Conservation (phyloP, 2,888 invertebrate species). For the Mythimna lalbum region DNA sequence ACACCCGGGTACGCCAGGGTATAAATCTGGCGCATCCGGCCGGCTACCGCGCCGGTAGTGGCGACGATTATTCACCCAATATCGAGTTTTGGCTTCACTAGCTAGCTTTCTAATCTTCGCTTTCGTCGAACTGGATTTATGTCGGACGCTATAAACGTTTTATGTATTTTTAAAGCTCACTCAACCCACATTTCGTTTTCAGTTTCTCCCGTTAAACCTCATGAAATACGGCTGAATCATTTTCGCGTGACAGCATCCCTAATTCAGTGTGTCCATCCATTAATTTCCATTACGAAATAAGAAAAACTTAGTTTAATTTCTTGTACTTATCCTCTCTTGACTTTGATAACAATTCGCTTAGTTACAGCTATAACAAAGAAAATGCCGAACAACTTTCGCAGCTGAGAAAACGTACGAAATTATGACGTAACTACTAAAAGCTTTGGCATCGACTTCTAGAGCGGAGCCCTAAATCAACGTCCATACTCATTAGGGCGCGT, state of each 20-base stretch:
- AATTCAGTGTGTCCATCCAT: slow-evolving; percentile 55
- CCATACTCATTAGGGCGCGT: slow-evolving; percentile 74
- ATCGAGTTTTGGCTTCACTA: slow-evolving; percentile 90
- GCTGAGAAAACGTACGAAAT: slow-evolving; percentile 67
- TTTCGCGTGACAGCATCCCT: slow-evolving; percentile 45
- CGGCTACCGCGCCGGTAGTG: slow-evolving; percentile 89
- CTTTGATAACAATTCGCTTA: slow-evolving; percentile 57
- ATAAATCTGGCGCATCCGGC: slow-evolving; percentile 90
- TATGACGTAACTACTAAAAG: slow-evolving; percentile 78
- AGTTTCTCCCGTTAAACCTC: slow-evolving; percentile 19
- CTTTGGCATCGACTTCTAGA: slow-evolving; percentile 68
- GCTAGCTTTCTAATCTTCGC: slow-evolving; percentile 88
- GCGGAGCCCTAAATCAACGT: slow-evolving; percentile 75
- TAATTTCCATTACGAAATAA: slow-evolving; percentile 60
- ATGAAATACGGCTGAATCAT: slow-evolving; percentile 53
- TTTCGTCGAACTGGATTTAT: slow-evolving; percentile 86
- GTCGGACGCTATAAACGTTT: slow-evolving; percentile 67
- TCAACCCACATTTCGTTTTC: slow-evolving; percentile 43
- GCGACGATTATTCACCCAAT: slow-evolving; percentile 90
- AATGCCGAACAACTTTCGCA: slow-evolving; percentile 62
- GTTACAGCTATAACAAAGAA: slow-evolving; percentile 51
- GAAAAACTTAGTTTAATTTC: slow-evolving; percentile 56
- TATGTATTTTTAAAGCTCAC: slow-evolving; percentile 62
- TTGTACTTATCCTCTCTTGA: slow-evolving; percentile 47
- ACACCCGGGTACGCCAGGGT: slow-evolving; percentile 78